Evolutionary conservation across 2,113 vertebrate species (phyloP).

Genomic region (Suricata suricatta): DNA sequence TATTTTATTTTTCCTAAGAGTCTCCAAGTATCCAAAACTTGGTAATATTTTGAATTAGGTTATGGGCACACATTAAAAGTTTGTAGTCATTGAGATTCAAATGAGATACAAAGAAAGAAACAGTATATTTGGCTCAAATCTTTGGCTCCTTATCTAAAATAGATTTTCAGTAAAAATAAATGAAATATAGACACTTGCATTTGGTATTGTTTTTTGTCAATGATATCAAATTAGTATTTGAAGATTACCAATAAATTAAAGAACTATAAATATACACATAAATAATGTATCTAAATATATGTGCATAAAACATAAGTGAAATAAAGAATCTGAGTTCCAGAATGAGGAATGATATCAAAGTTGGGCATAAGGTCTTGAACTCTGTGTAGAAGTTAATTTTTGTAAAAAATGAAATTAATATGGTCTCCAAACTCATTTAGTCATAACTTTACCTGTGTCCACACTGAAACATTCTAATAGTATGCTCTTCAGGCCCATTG

Average conservation of each 20-base stretch:
- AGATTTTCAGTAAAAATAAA: background rate
- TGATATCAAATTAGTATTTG: background rate
- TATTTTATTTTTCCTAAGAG: background rate
- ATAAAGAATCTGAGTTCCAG: background rate
- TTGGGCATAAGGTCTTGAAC: background rate
- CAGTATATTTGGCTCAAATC: background rate
- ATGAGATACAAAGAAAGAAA: background rate
- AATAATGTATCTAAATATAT: background rate
- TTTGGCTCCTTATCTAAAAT: background rate
- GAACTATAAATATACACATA: background rate
- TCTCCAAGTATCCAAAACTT: background rate
- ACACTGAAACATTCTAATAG: background rate
- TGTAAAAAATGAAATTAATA: too few relatives aligned
- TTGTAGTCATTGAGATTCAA: background rate
- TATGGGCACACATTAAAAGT: background rate
- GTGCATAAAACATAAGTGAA: background rate
- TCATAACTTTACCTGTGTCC: background rate
- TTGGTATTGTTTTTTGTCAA: background rate
- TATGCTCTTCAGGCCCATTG: background rate
- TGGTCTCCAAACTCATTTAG: background rate
- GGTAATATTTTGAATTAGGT: background rate
- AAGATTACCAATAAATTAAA: background rate
- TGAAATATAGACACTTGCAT: background rate
- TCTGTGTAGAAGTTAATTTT: background rate
- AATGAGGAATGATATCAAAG: background rate